These are phyloP conservation scores for Paradisaea rubra DNA, from an alignment of 2,113 vertebrate species.

Conservation along the genomic window DNA sequence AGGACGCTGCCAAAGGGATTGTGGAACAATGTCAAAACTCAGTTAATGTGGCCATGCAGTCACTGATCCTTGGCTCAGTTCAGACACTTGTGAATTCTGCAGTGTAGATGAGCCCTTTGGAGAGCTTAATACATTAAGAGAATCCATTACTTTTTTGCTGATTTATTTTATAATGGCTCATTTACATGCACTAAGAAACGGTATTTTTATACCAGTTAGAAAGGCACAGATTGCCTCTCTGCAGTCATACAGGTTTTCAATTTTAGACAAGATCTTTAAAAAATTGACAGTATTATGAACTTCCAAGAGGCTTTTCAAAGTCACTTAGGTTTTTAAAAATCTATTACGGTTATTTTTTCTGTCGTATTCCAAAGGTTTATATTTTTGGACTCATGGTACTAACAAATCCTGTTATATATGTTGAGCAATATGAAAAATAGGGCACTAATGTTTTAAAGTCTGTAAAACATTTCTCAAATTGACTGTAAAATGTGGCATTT, in stretches of 20 bases:
- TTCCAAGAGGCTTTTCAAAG: conserved; percentile 42
- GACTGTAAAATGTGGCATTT: conserved; percentile 57
- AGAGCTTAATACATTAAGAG: background rate
- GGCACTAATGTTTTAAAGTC: conserved; percentile 48
- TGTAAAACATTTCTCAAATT: conserved; percentile 46
- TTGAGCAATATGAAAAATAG: conserved; percentile 39
- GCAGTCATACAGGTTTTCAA: conserved; percentile 32
- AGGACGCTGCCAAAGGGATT: background rate
- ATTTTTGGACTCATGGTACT: background rate
- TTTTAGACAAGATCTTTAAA: conserved; percentile 58
- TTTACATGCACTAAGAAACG: conserved; percentile 18
- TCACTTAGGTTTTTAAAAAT: conserved; percentile 48
- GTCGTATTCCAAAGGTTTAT: background rate
- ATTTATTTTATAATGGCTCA: conserved; percentile 59
- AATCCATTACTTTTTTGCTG: conserved; percentile 44
- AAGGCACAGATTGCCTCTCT: conserved; percentile 36
- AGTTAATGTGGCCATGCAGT: background rate
- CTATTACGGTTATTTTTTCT: background rate
- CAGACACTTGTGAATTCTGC: background rate
- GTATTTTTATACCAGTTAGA: conserved; percentile 29
- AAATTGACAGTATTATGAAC: conserved; percentile 36
- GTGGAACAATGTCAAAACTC: background rate
- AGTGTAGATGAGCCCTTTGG: background rate
- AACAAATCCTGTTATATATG: background rate
- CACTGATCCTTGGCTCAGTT: background rate